Base-by-base conservation (phyloP, 2,113 vertebrate species). In the Rhodinocichla rosea region DNA sequence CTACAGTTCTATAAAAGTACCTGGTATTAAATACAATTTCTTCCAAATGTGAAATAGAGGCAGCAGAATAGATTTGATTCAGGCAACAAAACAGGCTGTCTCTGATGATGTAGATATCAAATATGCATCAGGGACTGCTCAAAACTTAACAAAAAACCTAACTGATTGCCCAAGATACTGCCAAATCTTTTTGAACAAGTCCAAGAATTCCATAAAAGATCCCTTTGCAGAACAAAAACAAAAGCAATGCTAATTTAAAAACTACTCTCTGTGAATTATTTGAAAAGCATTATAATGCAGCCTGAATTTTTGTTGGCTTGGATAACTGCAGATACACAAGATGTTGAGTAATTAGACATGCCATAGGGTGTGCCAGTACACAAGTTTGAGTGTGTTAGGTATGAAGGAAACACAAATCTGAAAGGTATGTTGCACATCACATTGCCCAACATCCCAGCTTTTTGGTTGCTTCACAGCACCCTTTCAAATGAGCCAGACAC, bases 361-460 rank as follows among this genome's bases (percentile, higher is more conserved):
- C 47, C 44, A 60, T 8, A 44, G 74, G 44, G 71, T 60, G 70
- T 95, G 83, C 82, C 60, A 82, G 30, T 32, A 33, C 76, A 83
- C 75, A 93, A 92, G 77, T 90, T 73, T 82, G 49, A 94, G 63
- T 78, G 77, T 59, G 64, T 93, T 83, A 81, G 35, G 60, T 67
- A 91, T 60, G 94, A 93, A 67, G 35, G 88, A 96, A 94, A 89
- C 39, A 77, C 37, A 86, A 90, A 55, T 55, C 60, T 81, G 74
- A 79, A 91, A 86, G 52, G 26, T 32, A 67, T 28, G 22, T 23
- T 69, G 57, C 57, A 82, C 0, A 0, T 40, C 68, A 65, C 35
- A 47, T 64, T 80, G 77, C 76, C 59, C 40, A 91, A 45, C 8
- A 55, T 2, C 15, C 32, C 68, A 40, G 16, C 32, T 79, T 77